phyloP scores from a whole-genome alignment of 2,113 vertebrate genomes.

The Chaetorhynchus papuensis region DNA sequence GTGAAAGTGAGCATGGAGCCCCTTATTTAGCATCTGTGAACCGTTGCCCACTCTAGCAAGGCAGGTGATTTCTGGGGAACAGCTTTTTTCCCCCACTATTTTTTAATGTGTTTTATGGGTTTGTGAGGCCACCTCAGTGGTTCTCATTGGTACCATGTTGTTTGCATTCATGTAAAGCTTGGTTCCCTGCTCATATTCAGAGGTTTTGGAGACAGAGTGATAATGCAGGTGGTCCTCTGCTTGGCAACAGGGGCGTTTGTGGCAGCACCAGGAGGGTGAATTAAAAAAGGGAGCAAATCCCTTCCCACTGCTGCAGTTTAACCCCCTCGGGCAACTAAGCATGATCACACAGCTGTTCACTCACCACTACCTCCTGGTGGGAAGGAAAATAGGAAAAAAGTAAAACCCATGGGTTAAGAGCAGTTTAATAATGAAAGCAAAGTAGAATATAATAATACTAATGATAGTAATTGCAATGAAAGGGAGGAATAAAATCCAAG shows the following conservation, averaged over 20 bases:
- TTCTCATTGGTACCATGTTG: background rate
- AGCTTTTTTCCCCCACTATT: accelerated
- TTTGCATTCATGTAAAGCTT: background rate
- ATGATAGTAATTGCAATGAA: background rate
- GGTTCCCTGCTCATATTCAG: background rate
- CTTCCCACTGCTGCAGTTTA: background rate
- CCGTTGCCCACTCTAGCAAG: background rate
- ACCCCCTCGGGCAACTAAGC: background rate
- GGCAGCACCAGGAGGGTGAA: background rate
- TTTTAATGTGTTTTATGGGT: background rate
- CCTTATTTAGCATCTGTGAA: background rate
- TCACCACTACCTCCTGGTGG: background rate
- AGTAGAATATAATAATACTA: background rate
- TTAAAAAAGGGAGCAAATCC: background rate
- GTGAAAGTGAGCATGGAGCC: background rate
- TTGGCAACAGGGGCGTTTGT: background rate
- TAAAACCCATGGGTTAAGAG: background rate
- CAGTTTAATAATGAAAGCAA: background rate
- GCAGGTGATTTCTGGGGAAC: background rate
- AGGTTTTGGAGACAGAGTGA: background rate
- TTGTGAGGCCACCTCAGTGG: background rate
- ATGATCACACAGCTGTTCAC: background rate
- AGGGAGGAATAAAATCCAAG: background rate
- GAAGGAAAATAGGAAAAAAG: background rate
- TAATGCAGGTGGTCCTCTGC: background rate